A percentile compares a stretch with the other conserved stretches of the same genome.
These are phyloP conservation scores for Xenopus laevis DNA, from an alignment of 2,113 vertebrate genomes.

Conservation along the genomic window DNA sequence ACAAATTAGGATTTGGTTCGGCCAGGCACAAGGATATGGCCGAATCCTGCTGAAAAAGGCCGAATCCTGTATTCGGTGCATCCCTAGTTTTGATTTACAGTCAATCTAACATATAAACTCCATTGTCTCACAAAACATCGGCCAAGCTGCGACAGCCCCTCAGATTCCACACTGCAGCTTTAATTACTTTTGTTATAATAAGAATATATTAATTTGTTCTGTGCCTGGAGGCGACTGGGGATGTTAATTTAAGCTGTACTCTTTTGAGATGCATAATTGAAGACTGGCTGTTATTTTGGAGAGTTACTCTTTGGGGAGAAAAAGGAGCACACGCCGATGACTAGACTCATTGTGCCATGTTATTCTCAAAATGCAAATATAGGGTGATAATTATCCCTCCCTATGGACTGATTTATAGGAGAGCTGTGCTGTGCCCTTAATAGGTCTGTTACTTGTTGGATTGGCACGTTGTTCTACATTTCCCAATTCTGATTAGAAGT, in stretches of 20 bases:
- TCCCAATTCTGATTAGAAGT: too few species aligned
- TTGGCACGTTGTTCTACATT: not conserved
- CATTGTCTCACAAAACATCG: too few species aligned
- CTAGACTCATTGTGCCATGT: not conserved
- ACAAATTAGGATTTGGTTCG: too few species aligned
- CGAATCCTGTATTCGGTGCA: too few species aligned
- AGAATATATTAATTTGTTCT: conserved; percentile 5
- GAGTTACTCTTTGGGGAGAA: not conserved
- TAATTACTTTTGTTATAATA: conserved; percentile 2
- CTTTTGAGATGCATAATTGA: conserved; percentile 1
- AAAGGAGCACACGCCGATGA: not conserved
- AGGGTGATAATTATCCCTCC: not conserved
- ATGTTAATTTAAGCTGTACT: conserved; percentile 2
- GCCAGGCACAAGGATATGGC: too few species aligned
- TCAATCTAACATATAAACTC: too few species aligned
- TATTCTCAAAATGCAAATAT: not conserved
- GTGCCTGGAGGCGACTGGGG: not conserved
- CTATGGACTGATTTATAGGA: not conserved
- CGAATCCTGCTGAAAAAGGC: too few species aligned
- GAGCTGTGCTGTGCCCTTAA: too few species aligned
- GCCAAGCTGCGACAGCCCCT: too few species aligned
- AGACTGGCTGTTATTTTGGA: not conserved
- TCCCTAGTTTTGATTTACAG: too few species aligned
- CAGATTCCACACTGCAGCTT: not conserved
- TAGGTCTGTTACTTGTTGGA: not conserved